Evolutionary conservation across 2,797 vertebrate genomes (phyloP).

Genomic region (Centroberyx gerrardi): DNA sequence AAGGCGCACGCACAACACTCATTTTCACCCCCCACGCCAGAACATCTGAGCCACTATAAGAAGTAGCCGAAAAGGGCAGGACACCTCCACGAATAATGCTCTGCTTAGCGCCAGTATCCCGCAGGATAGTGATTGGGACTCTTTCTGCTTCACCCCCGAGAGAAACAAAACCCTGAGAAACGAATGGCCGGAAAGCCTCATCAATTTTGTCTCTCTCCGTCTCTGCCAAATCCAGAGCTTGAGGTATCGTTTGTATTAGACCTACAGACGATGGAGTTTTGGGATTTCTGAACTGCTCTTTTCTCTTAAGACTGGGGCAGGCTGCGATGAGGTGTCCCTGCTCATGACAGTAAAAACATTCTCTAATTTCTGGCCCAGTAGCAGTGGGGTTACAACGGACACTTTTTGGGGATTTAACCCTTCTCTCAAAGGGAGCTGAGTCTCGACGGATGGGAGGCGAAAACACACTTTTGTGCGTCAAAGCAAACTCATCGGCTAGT

Average conservation of each 20-base stretch:
- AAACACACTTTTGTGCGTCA: not conserved
- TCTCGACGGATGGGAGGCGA: not conserved
- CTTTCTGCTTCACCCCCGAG: not conserved
- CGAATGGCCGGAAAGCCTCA: not conserved
- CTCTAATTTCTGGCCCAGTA: too few relatives aligned
- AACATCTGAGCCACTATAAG: too few relatives aligned
- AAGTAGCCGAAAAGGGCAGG: too few relatives aligned
- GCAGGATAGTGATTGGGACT: not conserved
- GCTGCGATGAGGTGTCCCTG: not conserved
- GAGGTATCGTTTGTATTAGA: too few relatives aligned
- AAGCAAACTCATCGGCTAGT: not conserved
- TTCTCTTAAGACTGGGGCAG: not conserved
- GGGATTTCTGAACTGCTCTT: not conserved
- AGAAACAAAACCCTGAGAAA: constrained; percentile 8
- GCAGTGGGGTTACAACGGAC: not conserved
- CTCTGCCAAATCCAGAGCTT: too few relatives aligned
- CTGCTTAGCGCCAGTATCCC: not conserved
- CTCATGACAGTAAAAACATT: not conserved
- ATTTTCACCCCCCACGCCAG: too few relatives aligned
- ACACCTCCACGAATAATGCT: too few relatives aligned
- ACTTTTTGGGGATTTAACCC: not conserved
- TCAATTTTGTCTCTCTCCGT: too few relatives aligned
- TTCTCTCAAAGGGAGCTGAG: not conserved
- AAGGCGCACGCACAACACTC: too few relatives aligned
- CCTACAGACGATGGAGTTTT: not conserved